phyloP scores from a whole-genome alignment of 1,140 invertebrate species.

The Drosophila ficusphila region DNA sequence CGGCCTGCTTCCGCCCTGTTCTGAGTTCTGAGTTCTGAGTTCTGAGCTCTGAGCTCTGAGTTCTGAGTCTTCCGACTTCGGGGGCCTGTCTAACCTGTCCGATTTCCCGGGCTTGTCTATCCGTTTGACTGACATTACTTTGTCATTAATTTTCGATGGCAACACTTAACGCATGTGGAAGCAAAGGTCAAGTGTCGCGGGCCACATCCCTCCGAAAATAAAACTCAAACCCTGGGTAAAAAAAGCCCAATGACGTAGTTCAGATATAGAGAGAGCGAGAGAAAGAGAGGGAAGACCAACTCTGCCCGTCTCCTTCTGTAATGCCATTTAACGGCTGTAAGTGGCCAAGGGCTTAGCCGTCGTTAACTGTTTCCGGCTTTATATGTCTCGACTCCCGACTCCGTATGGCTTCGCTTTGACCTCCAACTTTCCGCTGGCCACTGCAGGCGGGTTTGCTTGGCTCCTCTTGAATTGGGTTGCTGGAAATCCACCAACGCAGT shows the following conservation, averaged over 20 bases:
- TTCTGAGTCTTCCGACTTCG: slow-evolving; percentile 6
- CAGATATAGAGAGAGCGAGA: neutral
- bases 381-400: slow-evolving; percentile 30
- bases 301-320: slow-evolving; percentile 20
- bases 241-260: slow-evolving; percentile 33
- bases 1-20: neutral
- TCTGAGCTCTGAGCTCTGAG: no score
- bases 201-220: slow-evolving; percentile 60
- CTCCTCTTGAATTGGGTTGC: neutral
- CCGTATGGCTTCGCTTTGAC: slow-evolving; percentile 57
- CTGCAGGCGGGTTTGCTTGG: neutral
- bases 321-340: slow-evolving; percentile 75
- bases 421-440: neutral
- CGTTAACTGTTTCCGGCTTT: slow-evolving; percentile 77
- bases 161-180: slow-evolving; percentile 59
- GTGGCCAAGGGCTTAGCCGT: slow-evolving; percentile 68
- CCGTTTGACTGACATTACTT: slow-evolving; percentile 82
- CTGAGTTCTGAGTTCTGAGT: neutral
- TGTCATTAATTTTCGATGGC: slow-evolving; percentile 79
- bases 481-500: no score
- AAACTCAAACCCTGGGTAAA: slow-evolving; percentile 3
- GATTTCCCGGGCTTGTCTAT: slow-evolving; percentile 61
- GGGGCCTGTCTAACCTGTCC: slow-evolving; percentile 38
- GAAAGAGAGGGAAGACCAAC: neutral
- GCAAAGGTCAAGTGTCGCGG: slow-evolving; percentile 65